Evolutionary conservation across 2,888 invertebrate genomes (phyloP), one percentile per base, ranked within the genome.

Genomic region (Loripinus fragilis): DNA sequence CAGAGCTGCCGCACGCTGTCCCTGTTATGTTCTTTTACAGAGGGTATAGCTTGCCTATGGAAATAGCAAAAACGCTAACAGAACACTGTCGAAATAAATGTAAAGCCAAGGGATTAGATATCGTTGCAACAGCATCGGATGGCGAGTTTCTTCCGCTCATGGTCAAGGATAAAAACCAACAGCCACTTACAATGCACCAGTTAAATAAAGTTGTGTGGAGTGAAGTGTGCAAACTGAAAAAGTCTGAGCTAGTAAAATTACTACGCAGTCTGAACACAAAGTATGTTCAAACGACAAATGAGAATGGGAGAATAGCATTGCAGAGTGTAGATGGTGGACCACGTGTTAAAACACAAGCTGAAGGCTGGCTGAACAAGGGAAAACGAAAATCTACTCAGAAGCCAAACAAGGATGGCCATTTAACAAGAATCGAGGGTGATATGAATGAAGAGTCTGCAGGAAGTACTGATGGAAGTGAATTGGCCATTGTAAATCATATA

Each of bases 21-120:
- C 78, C 78, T 38, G 66, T 78, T 3, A 23, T 71, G 67, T 78
- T 60, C 35, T 78, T 67, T 28, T 78, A 67, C 55, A n/a, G 78
- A 0, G 78, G 78, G 0, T 78, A 74, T 28, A 78, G 78, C 71
- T 33, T 78, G 12, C 28, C 33, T 17, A 78, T 78, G 78, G 71
- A 67, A 17, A 74, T 38, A 17, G 45, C 64, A n/a, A 42, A 74
- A 60, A n/a, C 68, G 38, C 35, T 78, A 2, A 74, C 45, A 2
- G 68, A 71, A 5, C 35, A 74, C 2, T 71, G 71, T 25, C 66
- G 42, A 52, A 17, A 25, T 3, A 25, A 2, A n/a, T 75, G 69
- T 65, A 7, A 42, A 25, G 15, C 30, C 1, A 42, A 68, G n/a
- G 72, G 60, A 1, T 5, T 76, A 2, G 76, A 76, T 42, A n/a